Evolutionary conservation across 2,888 invertebrate species (phyloP), one percentile per base, ranked within the genome.

Genomic region (Nomada fucata): DNA sequence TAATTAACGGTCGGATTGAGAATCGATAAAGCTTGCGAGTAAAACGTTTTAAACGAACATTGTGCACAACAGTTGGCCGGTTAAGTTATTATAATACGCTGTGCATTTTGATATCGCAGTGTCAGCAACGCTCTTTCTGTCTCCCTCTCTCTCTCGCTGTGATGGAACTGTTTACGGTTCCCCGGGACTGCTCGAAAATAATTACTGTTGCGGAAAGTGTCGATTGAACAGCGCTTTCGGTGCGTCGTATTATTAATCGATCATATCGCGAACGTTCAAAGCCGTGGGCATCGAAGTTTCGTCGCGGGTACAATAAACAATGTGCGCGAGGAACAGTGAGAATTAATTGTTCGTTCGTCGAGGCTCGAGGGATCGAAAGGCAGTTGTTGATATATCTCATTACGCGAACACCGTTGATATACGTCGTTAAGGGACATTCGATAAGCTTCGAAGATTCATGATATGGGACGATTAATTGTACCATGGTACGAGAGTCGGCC

Each of bases 261-360:
- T 13, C 1, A 9, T 26, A 36, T 36, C 36, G 5, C 42, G 13
- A 20, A 53, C 29, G 47, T 44, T 20, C 20, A 20, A 29, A 61
- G 15, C 44, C 61, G 18, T 29, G 11, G 44, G 52, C 59, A 7
- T 53, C 20, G 63, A 18, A n/a, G 76, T 55, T 42, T 81, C 74
- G 74, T 65, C 73, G 70, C 82, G 26, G 47, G 42, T 59, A 10
- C 42, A 59, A 47, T 59, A 60, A 82, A 47, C 53, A 64, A 82
- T 20, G 83, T 68, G 76, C 52, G 44, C 4, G 81, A 52, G 20
- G 18, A 18, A 0, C 36, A 57, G 82, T 70, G 82, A 53, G 4
- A 9, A 36, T 36, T 52, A 74, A 29, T n/a, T 15, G n/a, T 47
- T 3, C 60, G 36, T 57, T 57, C 47, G 15, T 15, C 47, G 47